Evolutionary conservation across 2,888 invertebrate species (phyloP), one percentile per base, ranked within the genome.

Genomic region (Eupsilia transversa): DNA sequence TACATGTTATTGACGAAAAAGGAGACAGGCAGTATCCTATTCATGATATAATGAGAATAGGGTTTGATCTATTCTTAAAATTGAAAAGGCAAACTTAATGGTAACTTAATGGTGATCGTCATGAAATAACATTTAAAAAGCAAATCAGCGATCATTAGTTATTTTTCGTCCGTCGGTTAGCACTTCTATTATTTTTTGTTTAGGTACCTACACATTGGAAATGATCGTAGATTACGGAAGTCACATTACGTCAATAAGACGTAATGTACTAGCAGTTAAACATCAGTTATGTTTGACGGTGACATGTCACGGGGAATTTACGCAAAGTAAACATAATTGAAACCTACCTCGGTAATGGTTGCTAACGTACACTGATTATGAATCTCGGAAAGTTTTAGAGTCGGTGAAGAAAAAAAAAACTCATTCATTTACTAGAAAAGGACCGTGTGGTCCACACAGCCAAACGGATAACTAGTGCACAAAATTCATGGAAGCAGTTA

Each of bases 321-420:
- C 41, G 35, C 10, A 30, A 54, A 46, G 17, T 23, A 33, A n/a
- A 80, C 49, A n/a, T 81, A 54, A 77, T 65, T 83, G 30, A 43
- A 38, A 30, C 63, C 64, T 64, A 63, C 46, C 35, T 59, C 63
- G 30, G 60, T 64, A 64, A 66, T 38, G 20, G 7, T 60, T 14
- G 35, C 27, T 56, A 20, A 33, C 14, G 2, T 9, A 27, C 23
- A 70, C 14, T 38, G 23, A 38, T 43, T 64, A 38, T 49, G 2
- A 46, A 61, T 20, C 33, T 61, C 5, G 43, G 52, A 35, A 38
- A 56, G 27, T 61, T 33, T 49, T 41, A 38, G 12, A 33, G 5
- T 30, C 41, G 35, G 9, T 3, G 23, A 3, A 23, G 5, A 38
- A 20, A 63, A 27, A 12, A 46, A 30, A 43, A 4, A 33, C 12